Conservation (phyloP, 2,888 invertebrate genomes). For the Autographa pulchrina region DNA sequence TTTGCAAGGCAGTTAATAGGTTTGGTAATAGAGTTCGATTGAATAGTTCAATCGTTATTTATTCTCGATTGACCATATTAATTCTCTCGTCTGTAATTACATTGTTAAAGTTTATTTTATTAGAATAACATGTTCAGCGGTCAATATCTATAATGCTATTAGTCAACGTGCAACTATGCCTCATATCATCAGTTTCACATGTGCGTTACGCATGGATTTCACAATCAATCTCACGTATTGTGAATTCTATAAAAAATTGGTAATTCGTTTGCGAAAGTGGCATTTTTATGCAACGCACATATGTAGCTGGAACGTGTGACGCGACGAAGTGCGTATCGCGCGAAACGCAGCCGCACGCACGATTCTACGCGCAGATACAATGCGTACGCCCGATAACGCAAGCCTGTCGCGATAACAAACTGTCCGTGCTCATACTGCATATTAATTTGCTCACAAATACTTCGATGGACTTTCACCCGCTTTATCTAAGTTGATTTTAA, state of each 20-base stretch:
- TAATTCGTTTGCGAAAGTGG: slow-evolving; percentile 85
- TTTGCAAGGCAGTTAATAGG: slow-evolving; percentile 19
- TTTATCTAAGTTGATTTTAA: slow-evolving; percentile 48
- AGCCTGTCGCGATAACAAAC: slow-evolving; percentile 76
- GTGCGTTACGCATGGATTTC: slow-evolving; percentile 85
- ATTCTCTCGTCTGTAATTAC: slow-evolving; percentile 21
- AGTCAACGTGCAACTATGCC: slow-evolving; percentile 69
- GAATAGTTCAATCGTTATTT: slow-evolving; percentile 9
- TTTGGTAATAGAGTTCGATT: slow-evolving; percentile 14
- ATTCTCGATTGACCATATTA: slow-evolving; percentile 19
- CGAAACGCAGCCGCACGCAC: slow-evolving; percentile 84
- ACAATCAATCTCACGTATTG: slow-evolving; percentile 83
- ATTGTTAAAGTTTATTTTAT: slow-evolving; percentile 33
- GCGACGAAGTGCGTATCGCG: slow-evolving; percentile 76
- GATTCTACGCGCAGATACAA: slow-evolving; percentile 79
- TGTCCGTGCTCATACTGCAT: slow-evolving; percentile 71
- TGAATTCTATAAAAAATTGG: slow-evolving; percentile 74
- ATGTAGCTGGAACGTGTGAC: slow-evolving; percentile 72
- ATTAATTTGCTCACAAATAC: slow-evolving; percentile 72
- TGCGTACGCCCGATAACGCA: slow-evolving; percentile 79
- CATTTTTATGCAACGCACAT: slow-evolving; percentile 75
- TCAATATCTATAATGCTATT: slow-evolving; percentile 54
- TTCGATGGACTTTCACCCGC: slow-evolving; percentile 61
- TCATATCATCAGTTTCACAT: slow-evolving; percentile 74
- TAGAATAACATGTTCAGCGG: slow-evolving; percentile 49